Evolutionary conservation across 2,797 vertebrate species (phyloP), one percentile per base, ranked within the genome.

Genomic region (Perodicticus potto): DNA sequence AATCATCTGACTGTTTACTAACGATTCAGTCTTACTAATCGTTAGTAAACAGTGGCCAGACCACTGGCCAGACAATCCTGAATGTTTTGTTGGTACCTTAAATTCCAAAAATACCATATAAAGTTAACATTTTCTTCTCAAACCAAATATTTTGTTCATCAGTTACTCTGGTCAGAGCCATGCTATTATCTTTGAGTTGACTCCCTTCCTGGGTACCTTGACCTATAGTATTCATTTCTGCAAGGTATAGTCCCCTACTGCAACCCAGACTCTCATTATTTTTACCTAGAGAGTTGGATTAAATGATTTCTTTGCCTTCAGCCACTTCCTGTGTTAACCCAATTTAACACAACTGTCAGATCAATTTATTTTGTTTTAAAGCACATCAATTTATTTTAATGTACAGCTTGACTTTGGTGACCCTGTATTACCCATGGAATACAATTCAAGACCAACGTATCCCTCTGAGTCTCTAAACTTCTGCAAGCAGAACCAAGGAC

Each of bases 341-440:
- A 92, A 57, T 1, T 55, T 69, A 91, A 59, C 0, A 69, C 19
- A 94, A 55, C 5, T 25, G 14, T 40, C 23, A 92, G 29, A 65
- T 81, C 6, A 70, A 70, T 57, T 49, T 82, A 70, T 81, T 96
- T 81, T 82, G 88, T 90, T 85, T 88, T 73, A 89, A 91, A 91
- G 25, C 25, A 81, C 5, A 61, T 67, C n/a, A 57, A 34, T 92
- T 81, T 89, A 92, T 95, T 93, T 95, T 70, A 90, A 96, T 91
- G 37, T 32, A 78, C 8, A 94, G 16, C 17, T 91, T 95, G 45
- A 82, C 22, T 32, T 84, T 91, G 55, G 16, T 22, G 40, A 89
- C 22, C 74, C 37, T 3, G 53, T 45, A 14, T 80, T 95, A 88
- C 13, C 32, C 63, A 22, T 73, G 11, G 70, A 84, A 74, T 80